Base-by-base conservation (phyloP, 1,140 invertebrate genomes). In the Drosophila elegans region DNA sequence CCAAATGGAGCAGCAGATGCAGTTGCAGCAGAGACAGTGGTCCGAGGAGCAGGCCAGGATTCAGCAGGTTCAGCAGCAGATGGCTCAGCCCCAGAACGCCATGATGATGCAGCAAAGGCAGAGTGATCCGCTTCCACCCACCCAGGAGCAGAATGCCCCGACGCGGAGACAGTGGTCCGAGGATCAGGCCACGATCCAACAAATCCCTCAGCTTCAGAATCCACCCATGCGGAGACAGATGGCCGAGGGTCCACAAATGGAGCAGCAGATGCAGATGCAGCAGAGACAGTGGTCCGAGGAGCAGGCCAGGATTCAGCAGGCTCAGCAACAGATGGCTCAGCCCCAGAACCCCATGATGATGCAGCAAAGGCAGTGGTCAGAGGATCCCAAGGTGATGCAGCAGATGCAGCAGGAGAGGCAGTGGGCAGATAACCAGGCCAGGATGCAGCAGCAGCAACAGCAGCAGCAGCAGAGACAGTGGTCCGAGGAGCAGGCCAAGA, bases 391-490 rank as follows among this genome's bases (percentile, higher is more conserved):
- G 10, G 25, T 21, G 16, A 27, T 45, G 5, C 51, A 62, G 16
- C 53, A 52, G 16, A 63, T 39, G 32, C 62, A 46, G 9, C 49
- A 49, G 44, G 16, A 21, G 1, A 55, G 49, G 6, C 55, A 72
- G 38, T 41, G 46, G 45, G 27, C 51, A 3, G 55, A 77, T 10
- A 57, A 69, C 2, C 56, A 69, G 10, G 25, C 51, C 0, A 54
- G 29, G 59, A 46, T 56, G 2, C 41, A 61, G 51, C 38, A 56
- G 12, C 27, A 34, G 12, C 62, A 73, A 7, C 12, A 56, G 4
- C 63, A 61, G n/a, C 16, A 21, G 16, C 66, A 59, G 7, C 56
- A 74, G 34, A 64, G 66, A 7, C 57, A 78, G 36, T 51, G 74
- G 59, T 29, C 54, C 3, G 72, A 77, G 44, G 60, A 72, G 21